These are phyloP conservation scores for Pelochelys cantorii DNA, from an alignment of 2,797 vertebrate genomes.

Conservation along the genomic window DNA sequence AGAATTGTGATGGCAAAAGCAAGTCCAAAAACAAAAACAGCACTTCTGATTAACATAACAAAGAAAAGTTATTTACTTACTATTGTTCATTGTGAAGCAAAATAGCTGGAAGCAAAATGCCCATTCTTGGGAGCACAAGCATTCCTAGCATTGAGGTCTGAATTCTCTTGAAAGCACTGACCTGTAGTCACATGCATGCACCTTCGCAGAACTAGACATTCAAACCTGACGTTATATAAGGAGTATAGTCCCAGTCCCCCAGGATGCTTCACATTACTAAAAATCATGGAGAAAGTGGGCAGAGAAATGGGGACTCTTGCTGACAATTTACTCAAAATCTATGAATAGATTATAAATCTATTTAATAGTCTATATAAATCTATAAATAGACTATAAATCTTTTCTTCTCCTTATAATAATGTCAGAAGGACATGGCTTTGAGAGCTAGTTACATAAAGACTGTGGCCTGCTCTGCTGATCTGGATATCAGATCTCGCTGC, in stretches of 20 bases:
- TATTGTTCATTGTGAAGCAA: neutral
- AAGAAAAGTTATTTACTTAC: neutral
- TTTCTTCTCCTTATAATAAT: neutral
- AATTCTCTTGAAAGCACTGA: neutral
- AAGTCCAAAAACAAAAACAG: neutral
- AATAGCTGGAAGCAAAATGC: neutral
- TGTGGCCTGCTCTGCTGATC: neutral
- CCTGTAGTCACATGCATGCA: neutral
- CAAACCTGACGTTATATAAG: neutral
- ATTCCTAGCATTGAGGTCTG: neutral
- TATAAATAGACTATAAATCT: too few species aligned
- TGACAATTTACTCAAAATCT: neutral
- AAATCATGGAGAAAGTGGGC: neutral
- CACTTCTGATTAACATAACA: rapidly evolving
- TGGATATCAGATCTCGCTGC: neutral
- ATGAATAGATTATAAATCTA: too few species aligned
- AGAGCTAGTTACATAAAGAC: neutral
- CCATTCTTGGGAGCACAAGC: neutral
- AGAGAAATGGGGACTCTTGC: neutral
- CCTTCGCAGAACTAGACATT: neutral
- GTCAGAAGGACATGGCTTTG: neutral
- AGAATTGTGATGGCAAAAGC: neutral
- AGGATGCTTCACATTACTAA: neutral
- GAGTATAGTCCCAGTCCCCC: neutral
- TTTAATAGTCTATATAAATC: too few species aligned